Evolutionary conservation across 1,140 invertebrate genomes (phyloP).

Genomic region (Ceratina australensis): DNA sequence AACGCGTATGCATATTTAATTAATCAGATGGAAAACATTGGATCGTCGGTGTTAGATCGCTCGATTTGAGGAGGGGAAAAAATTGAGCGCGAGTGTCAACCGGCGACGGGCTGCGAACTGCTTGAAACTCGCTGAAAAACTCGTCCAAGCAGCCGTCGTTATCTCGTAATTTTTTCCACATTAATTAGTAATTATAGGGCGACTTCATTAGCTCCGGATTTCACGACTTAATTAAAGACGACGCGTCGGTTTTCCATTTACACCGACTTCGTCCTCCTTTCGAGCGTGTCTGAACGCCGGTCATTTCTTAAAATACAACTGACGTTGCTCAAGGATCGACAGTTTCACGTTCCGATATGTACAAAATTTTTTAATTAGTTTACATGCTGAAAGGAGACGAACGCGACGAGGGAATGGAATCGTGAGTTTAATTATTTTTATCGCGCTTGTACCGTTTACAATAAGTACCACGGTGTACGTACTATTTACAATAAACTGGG

Average conservation of each 20-base stretch:
- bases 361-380: no score
- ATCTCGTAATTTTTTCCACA: constrained; percentile 36
- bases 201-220: constrained; percentile 27
- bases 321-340: no score
- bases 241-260: constrained; percentile 25
- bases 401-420: no score
- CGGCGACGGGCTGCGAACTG: constrained; percentile 11
- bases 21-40: neutral
- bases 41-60: neutral
- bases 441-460: no score
- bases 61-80: neutral
- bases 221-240: constrained; percentile 43
- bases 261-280: neutral
- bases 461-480: no score
- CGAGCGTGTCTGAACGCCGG: no score
- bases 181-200: constrained; percentile 50
- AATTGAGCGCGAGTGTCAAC: constrained; percentile 12
- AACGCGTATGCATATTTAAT: no score
- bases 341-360: no score
- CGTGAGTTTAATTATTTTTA: no score
- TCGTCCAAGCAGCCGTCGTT: constrained; percentile 23
- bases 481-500: no score
- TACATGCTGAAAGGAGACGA: no score
- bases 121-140: constrained; percentile 36
- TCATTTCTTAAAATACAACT: no score